Percentiles rank a stretch among this genome's conserved stretches.
Evolutionary conservation across 2,113 vertebrate genomes (phyloP).

Genomic region (Mustelus asterias): DNA sequence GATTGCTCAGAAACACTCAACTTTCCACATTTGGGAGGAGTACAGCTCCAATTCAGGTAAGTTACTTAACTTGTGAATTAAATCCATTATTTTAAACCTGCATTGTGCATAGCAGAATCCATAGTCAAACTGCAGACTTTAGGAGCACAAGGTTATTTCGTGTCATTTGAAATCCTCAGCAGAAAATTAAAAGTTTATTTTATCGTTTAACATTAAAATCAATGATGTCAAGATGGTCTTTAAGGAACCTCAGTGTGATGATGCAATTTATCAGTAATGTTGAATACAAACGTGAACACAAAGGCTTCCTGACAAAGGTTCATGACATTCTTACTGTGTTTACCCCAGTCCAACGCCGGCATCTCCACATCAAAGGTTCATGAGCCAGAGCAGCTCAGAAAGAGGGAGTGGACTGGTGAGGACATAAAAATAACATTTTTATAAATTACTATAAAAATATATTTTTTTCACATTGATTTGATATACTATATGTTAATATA

Average conservation of each 20-base stretch:
- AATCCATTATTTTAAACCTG: neutral
- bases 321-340: no score
- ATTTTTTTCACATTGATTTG: neutral
- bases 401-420: neutral
- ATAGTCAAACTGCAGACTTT: neutral
- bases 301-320: neutral
- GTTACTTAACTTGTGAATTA: neutral
- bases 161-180: neutral
- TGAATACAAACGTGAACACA: neutral
- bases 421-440: neutral
- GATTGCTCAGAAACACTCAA: neutral
- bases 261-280: neutral
- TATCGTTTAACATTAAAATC: neutral
- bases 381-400: neutral
- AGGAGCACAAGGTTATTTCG: neutral
- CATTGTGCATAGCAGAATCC: neutral
- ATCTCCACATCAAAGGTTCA: no score
- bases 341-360: no score
- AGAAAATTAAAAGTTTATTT: neutral
- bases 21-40: neutral
- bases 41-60: neutral
- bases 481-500: neutral
- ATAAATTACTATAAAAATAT: neutral
- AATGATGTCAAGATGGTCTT: neutral
- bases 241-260: neutral